These are phyloP conservation scores for Thalassarche chlororhynchos DNA, from an alignment of 2,113 vertebrate species.

Conservation along the genomic window DNA sequence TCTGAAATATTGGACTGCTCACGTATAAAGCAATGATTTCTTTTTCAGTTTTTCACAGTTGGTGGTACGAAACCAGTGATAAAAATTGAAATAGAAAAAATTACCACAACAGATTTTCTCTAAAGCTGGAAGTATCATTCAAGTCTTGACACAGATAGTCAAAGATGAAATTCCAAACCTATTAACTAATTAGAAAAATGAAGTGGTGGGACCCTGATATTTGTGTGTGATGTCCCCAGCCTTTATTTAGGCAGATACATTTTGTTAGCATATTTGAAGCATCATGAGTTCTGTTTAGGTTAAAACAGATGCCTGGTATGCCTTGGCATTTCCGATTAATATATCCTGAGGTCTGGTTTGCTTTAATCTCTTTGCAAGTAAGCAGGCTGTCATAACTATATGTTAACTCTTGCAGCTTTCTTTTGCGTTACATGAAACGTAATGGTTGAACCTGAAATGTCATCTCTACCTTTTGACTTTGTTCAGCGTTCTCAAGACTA, in stretches of 20 bases:
- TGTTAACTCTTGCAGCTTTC: not conserved
- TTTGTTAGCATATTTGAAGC: not conserved
- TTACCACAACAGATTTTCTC: not conserved
- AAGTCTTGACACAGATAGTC: not conserved
- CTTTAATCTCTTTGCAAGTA: not conserved
- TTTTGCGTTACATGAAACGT: not conserved
- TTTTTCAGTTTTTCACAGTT: not conserved
- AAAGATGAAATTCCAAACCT: not conserved
- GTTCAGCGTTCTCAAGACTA: not conserved
- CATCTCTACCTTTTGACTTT: not conserved
- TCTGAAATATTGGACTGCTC: not conserved
- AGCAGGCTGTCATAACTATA: not conserved
- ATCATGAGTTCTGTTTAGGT: not conserved
- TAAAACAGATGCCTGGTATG: not conserved
- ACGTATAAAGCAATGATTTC: not conserved
- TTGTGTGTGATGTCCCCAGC: not conserved
- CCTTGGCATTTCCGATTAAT: not conserved
- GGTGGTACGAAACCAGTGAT: not conserved
- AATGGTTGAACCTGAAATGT: not conserved
- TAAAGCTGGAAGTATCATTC: not conserved
- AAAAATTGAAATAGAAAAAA: not conserved
- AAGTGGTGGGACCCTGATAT: not conserved
- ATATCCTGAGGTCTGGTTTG: not conserved
- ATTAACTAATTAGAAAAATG: not conserved
- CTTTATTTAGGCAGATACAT: not conserved